phyloP scores from a whole-genome alignment of 2,888 invertebrate species.

The Archips xylosteana region DNA sequence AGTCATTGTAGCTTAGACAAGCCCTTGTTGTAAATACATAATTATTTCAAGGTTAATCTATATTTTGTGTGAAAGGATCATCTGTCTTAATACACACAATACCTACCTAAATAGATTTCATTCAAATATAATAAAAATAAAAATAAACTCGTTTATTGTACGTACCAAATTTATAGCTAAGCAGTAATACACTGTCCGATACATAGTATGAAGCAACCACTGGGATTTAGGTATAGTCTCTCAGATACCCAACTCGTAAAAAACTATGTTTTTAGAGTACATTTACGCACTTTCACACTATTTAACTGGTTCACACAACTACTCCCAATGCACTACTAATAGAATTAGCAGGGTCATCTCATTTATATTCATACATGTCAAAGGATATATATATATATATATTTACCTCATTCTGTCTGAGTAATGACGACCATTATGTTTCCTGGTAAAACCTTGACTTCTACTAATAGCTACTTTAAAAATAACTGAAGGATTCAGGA shows the following conservation, averaged over 20 bases:
- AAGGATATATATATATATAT: not conserved
- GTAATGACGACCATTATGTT: not conserved
- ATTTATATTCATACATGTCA: not conserved
- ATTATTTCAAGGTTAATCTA: no score
- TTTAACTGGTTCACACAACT: not conserved
- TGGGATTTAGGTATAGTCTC: not conserved
- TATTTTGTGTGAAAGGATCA: no score
- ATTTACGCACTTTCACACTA: no score
- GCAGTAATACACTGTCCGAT: constrained; percentile 13
- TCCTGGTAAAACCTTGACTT: not conserved
- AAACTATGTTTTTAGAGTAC: not conserved
- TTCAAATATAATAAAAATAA: no score
- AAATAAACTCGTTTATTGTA: not conserved
- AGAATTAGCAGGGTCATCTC: not conserved
- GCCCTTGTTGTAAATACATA: no score
- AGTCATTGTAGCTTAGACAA: no score
- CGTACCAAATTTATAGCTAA: constrained; percentile 26
- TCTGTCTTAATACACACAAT: no score
- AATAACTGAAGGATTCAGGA: no score
- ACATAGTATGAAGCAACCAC: constrained; percentile 7
- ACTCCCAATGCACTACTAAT: not conserved
- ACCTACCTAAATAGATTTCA: no score
- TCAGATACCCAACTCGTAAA: no score
- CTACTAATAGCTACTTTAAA: no score
- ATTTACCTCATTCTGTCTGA: not conserved